Conservation (phyloP, 2,888 invertebrate genomes). For the Temnothorax unifasciatus region DNA sequence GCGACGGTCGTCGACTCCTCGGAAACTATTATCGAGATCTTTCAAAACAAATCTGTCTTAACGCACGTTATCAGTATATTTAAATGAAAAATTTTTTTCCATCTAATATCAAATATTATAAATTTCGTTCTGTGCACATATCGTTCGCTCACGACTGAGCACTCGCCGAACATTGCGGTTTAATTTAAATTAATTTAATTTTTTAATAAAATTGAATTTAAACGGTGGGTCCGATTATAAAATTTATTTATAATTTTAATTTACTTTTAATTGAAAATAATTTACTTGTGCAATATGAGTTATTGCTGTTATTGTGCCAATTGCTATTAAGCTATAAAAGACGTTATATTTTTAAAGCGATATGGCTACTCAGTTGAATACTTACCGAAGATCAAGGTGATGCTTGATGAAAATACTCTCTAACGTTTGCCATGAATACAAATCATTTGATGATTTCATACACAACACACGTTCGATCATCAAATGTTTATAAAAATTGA, state of each 20-base stretch:
- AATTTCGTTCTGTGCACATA: neutral
- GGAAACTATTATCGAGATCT: constrained; percentile 67
- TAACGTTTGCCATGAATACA: neutral
- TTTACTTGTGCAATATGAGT: neutral
- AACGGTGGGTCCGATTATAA: neutral
- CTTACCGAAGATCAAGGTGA: constrained; percentile 23
- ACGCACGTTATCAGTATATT: neutral
- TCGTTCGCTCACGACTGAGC: neutral
- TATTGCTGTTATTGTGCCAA: neutral
- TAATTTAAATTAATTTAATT: neutral
- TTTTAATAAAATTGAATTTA: neutral
- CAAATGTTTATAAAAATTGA: neutral
- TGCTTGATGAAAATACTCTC: neutral
- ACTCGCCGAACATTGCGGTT: neutral
- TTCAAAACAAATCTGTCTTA: constrained; percentile 41
- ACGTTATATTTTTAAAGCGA: constrained; percentile 4
- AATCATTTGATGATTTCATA: neutral
- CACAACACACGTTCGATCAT: neutral
- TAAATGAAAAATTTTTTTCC: neutral
- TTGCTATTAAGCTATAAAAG: neutral
- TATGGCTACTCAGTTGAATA: neutral
- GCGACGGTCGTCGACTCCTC: constrained; percentile 81
- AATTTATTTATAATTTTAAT: neutral
- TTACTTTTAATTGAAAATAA: constrained; percentile 9
- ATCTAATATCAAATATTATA: neutral